Conservation (phyloP, 2,113 vertebrate species). For the Bambusicola thoracicus region DNA sequence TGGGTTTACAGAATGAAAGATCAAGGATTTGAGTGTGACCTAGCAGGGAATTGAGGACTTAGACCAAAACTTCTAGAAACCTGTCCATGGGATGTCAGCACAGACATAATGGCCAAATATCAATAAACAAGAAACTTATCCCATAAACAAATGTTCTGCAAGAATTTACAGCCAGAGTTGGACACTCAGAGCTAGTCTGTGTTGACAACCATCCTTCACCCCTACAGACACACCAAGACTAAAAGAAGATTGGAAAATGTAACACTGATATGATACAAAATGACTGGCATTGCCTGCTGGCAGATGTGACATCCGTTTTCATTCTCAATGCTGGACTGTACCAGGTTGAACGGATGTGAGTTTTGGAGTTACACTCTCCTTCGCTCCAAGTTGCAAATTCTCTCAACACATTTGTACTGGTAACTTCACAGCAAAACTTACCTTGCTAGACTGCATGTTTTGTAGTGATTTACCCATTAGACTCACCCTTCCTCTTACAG, state of each 20-base stretch:
- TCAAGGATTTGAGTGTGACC: not conserved
- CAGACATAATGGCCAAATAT: not conserved
- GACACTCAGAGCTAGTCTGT: not conserved
- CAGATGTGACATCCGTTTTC: not conserved
- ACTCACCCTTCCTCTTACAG: not conserved
- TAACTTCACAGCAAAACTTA: not conserved
- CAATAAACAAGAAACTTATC: not conserved
- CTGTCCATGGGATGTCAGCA: not conserved
- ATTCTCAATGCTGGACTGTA: not conserved
- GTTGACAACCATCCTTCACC: not conserved
- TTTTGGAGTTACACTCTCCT: not conserved
- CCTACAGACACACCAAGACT: not conserved
- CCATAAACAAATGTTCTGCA: not conserved
- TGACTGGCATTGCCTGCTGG: not conserved
- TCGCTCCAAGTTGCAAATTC: not conserved
- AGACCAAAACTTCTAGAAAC: not conserved
- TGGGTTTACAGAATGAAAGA: not conserved
- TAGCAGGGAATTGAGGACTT: not conserved
- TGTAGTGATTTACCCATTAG: not conserved
- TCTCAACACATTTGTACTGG: not conserved
- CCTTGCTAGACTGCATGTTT: not conserved
- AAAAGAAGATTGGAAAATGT: not conserved
- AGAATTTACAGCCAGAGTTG: not conserved
- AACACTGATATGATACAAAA: not conserved
- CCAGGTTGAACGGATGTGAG: not conserved